Base-by-base conservation (phyloP, 2,888 invertebrate species). In the Drosophila colorata region DNA sequence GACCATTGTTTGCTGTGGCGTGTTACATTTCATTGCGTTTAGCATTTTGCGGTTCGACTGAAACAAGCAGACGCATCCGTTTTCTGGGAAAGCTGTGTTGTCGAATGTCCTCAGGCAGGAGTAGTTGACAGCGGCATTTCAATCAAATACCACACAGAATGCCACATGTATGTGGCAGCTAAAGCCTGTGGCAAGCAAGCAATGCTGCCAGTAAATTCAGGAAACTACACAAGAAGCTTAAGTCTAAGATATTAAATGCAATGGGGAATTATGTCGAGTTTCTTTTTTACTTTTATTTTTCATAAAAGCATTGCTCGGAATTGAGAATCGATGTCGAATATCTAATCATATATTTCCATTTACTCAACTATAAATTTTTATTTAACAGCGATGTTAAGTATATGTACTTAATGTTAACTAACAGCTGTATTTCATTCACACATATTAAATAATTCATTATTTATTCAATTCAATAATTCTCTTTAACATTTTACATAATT, bases 21-120 rank as follows among this genome's bases (percentile, higher is more conserved):
- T 82, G 73, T 82, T 82, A 67, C 60, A 72, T 75, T 82, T 74
- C 69, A 74, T 77, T 82, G 74, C 78, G 78, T 78, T 83, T 65
- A 82, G 74, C 72, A 69, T 68, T 86, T 76, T 74, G 83, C 49
- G 78, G 83, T 68, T 69, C 37, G 60, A 44, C 57, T 37, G 57
- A 43, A 49, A n/a, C 52, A 41, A 41, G 41, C 16, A 38, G 35
- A 55, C 38, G 47, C 43, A 48, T 23, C 43, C 33, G 63, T 57
- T 47, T 28, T 35, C 14, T 16, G 9, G 44, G 37, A 56, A 40
- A 28, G 3, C 28, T 1, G 35, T 51, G 51, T 9, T 52, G 37
- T 53, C 47, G 18, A n/a, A 65, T 37, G 57, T 44, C 40, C 38
- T 51, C 3, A 13, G 43, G 48, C 37, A 44, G 38, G 14, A 38